phyloP scores from a whole-genome alignment of 2,113 vertebrate species.

The Triplophysa tibetana region DNA sequence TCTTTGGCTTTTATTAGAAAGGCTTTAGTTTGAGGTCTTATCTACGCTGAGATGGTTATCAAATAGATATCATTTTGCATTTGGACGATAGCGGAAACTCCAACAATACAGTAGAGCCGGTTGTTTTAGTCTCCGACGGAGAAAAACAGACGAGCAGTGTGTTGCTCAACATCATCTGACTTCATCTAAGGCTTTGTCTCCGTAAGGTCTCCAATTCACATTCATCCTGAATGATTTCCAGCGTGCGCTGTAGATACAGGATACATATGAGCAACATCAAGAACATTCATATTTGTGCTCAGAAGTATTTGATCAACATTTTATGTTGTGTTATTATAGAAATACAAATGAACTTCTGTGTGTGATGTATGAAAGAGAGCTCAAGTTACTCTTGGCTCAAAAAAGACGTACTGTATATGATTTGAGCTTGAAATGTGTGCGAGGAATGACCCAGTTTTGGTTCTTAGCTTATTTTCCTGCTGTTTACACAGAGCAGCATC shows the following conservation, averaged over 20 bases:
- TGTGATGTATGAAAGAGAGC: too few relatives aligned
- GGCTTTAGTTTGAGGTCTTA: neutral
- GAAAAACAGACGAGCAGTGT: constrained; percentile 30
- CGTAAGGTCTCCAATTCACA: constrained; percentile 49
- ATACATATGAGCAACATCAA: too few relatives aligned
- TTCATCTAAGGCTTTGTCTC: constrained; percentile 37
- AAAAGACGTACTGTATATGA: too few relatives aligned
- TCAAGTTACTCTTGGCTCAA: neutral
- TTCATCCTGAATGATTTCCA: constrained; percentile 25
- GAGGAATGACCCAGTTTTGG: too few relatives aligned
- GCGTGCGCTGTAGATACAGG: constrained; percentile 34
- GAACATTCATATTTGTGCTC: too few relatives aligned
- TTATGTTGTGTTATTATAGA: too few relatives aligned
- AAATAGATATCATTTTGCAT: neutral
- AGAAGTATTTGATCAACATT: too few relatives aligned
- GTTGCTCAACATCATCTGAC: constrained; percentile 62
- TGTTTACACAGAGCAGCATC: constrained; percentile 54
- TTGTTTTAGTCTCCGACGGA: neutral
- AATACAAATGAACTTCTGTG: too few relatives aligned
- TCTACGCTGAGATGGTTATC: constrained; percentile 30
- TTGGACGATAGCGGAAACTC: neutral
- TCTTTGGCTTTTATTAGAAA: constrained; percentile 15
- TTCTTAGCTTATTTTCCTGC: constrained; percentile 27
- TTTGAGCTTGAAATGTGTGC: too few relatives aligned
- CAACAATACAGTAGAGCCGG: constrained; percentile 1